Evolutionary conservation across 2,888 invertebrate genomes (phyloP), one percentile per base, ranked within the genome.

Genomic region (Syrista parreyssii): DNA sequence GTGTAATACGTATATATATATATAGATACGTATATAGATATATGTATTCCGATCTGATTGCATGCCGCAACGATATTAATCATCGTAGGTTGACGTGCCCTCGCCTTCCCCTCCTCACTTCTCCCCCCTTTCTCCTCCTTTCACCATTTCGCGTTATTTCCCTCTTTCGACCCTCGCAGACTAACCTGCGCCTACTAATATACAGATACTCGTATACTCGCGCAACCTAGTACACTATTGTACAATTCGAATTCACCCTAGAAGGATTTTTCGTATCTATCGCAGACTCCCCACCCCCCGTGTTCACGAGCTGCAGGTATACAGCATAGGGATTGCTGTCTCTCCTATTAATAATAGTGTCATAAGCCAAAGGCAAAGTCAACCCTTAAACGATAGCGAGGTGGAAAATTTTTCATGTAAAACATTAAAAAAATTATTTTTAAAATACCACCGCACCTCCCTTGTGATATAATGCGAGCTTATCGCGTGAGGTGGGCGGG

Each of bases 61-160:
- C 93, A 92, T 93, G 93, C 91, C 90, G 89, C 89, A 88, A 89
- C 89, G 91, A 91, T 92, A 93, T 93, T 93, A 93, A 93, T 93
- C 93, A 93, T 92, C 89, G 89, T 90, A 90, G 91, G 90, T 91
- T 92, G 92, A 92, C 92, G 90, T 91, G 88, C 91, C 89, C 90
- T 89, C 90, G 87, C 88, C 89, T n/a, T n/a, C 36, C 36, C 36
- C 36, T 36, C 36, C 36, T 15, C 35, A 35, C 11, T 12, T 12
- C n/a, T n/a, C n/a, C 89, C 88, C 88, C 85, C 34, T 34, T 34
- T 34, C 34, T 12, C 12, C 12, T 4, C 40, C 6, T 15, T 15
- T 89, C 88, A 88, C 85, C 86, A 84, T 85, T 84, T 85, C 86
- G 83, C 82, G 80, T 82, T 89, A 87, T 88, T 89, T 87, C 87